Evolutionary conservation across 2,888 invertebrate species (phyloP).

Genomic region (Caenorhabditis angaria): DNA sequence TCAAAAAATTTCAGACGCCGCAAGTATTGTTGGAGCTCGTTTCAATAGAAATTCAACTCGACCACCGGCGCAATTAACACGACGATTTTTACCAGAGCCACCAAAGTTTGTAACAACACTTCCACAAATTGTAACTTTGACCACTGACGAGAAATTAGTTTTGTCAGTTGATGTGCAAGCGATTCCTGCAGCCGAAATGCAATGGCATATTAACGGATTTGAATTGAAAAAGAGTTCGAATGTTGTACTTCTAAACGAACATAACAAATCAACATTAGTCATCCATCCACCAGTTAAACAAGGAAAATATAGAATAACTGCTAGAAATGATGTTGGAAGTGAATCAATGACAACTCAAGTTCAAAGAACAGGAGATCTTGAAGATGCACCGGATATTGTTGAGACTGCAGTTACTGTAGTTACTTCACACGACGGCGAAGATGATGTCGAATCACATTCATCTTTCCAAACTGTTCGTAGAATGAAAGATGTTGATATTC

Average conservation of each 20-base stretch:
- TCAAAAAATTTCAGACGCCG: conserved; percentile 33
- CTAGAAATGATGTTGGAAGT: conserved; percentile 60
- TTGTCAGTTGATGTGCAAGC: conserved; percentile 65
- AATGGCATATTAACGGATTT: conserved; percentile 75
- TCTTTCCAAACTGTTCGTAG: conserved; percentile 54
- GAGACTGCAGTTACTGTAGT: conserved; percentile 57
- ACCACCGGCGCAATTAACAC: conserved; percentile 34
- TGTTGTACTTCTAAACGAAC: conserved; percentile 56
- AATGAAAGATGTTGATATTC: conserved; percentile 34
- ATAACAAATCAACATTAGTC: conserved; percentile 64
- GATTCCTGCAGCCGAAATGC: conserved; percentile 71
- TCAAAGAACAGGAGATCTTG: conserved; percentile 44
- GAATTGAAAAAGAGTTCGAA: conserved; percentile 65
- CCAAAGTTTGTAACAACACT: conserved; percentile 61
- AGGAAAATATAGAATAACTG: conserved; percentile 65
- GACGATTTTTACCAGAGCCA: conserved; percentile 60
- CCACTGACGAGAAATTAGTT: conserved; percentile 60
- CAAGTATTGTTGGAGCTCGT: conserved; percentile 37
- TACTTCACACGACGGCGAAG: conserved; percentile 39
- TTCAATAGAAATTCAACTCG: conserved; percentile 19
- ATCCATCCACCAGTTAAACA: conserved; percentile 63
- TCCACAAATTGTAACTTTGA: conserved; percentile 48
- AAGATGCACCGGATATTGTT: conserved; percentile 56
- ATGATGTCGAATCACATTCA: conserved; percentile 34
- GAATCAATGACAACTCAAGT: conserved; percentile 48